These are phyloP conservation scores for Felis chaus DNA, from an alignment of 2,113 vertebrate genomes.

Conservation along the genomic window DNA sequence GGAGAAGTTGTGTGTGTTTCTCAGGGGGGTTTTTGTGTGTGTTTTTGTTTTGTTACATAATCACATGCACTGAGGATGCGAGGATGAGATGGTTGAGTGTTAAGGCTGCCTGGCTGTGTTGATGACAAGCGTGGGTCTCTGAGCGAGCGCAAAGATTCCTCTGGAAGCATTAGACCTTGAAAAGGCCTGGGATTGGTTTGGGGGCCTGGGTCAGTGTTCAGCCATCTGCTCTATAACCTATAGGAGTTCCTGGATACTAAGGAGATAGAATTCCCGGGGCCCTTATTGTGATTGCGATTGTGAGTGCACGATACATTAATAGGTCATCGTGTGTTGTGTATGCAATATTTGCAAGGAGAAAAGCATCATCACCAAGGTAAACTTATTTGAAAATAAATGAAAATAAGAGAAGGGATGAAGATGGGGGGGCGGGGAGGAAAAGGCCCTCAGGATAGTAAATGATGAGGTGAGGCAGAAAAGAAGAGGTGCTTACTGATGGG, in stretches of 20 bases:
- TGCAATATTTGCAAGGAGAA: not conserved
- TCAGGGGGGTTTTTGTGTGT: not conserved
- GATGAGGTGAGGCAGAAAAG: not conserved
- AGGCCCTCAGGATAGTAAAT: not conserved
- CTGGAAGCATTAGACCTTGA: not conserved
- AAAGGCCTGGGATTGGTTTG: not conserved
- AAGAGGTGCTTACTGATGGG: not conserved
- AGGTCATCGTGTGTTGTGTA: not conserved
- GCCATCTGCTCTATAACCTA: not conserved
- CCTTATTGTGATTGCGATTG: not conserved
- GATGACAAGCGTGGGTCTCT: not conserved
- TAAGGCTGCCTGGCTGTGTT: not conserved
- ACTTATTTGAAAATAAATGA: not conserved
- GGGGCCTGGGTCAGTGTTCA: not conserved
- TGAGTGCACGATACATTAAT: not conserved
- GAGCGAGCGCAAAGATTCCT: not conserved
- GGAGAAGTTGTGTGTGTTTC: not conserved
- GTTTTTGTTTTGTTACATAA: not conserved
- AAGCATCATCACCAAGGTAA: not conserved
- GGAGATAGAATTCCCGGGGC: not conserved
- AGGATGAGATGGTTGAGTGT: not conserved
- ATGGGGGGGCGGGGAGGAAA: not conserved
- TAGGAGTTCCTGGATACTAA: not conserved
- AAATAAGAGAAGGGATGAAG: not conserved
- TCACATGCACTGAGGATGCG: not conserved